Evolutionary conservation across 35 echinoderm and acorn worm genomes (phyloP).

Genomic region (Holothuria glaberrima): DNA sequence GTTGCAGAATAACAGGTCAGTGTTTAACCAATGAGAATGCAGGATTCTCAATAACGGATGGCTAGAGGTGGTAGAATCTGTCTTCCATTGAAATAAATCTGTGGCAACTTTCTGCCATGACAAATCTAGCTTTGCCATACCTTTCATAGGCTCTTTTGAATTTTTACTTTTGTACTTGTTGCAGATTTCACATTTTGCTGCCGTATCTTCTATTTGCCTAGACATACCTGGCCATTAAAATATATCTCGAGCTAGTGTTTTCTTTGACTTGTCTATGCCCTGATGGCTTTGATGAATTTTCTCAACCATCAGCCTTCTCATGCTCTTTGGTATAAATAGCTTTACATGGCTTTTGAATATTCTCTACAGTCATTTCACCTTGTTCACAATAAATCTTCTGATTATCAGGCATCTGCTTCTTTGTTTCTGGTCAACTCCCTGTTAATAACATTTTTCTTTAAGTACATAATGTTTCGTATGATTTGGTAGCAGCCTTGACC

Average conservation of each 20-base stretch:
- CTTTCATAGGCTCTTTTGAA: constrained; percentile 44
- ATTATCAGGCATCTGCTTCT: background rate
- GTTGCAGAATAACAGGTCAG: no score
- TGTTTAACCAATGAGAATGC: no score
- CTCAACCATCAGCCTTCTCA: constrained; percentile 17
- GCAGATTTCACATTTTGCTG: constrained; percentile 33
- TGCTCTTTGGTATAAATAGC: constrained; percentile 5
- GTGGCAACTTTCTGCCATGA: constrained; percentile 63
- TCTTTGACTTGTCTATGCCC: constrained; percentile 47
- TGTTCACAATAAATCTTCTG: background rate
- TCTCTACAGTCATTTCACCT: constrained; percentile 52
- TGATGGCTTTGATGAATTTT: constrained; percentile 51
- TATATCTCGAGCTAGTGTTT: constrained; percentile 18
- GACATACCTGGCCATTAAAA: constrained; percentile 48
- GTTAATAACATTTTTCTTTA: constrained; percentile 4
- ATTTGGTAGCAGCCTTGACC: background rate
- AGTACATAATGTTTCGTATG: background rate
- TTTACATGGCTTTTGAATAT: constrained; percentile 29
- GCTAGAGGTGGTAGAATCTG: no score
- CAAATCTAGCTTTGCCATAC: constrained; percentile 19
- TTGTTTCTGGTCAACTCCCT: background rate
- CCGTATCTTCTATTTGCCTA: constrained; percentile 40
- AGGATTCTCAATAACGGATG: no score
- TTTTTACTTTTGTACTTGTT: constrained; percentile 7
- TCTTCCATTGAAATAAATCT: constrained; percentile 57